Base-by-base conservation (phyloP, 2,888 invertebrate species). In the Linnaemya vulpina region DNA sequence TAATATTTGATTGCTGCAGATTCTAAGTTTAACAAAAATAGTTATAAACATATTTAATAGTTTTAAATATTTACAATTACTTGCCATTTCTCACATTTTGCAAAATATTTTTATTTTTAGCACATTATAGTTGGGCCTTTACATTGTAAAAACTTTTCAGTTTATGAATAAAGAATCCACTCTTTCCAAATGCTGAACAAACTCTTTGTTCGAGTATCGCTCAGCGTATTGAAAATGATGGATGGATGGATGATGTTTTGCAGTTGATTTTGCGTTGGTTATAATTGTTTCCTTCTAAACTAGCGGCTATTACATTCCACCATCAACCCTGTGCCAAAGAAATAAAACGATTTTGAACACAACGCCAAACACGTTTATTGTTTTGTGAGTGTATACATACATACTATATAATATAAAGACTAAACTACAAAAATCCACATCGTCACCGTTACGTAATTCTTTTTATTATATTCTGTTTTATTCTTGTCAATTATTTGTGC, bases 401-500 rank as follows among this genome's bases (percentile, higher is more conserved):
- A n/a, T n/a, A n/a, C n/a, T 38, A 35, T 30, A 3, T 22, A 40
- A 11, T 40, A 25, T 43, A 30, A 13, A 74, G 49, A 38, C 65
- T 58, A 30, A 73, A 55, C 38, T 65, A 46, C n/a, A 71, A 79
- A 67, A 79, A 63, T 55, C 63, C 20, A 65, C 63, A 35, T 79
- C 63, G 63, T 65, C 79, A 71, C 63, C 63, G 35, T 71, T 46
- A 53, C 46, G 46, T 71, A 68, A 20, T 55, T 65, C 67, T 68
- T 77, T 76, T 35, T 30, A 65, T 53, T 40, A 51, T 46, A n/a
- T 77, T 70, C 35, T 53, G 51, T 70, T 75, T 76, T 73, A 49
- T 76, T 76, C 9, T 55, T 55, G 46, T 63, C 53, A 78, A 65
- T 79, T 79, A 79, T 79, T 65, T 73, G 55, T 73, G 79, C 79